These are phyloP conservation scores for Mesocentrotus franciscanus DNA, from an alignment of 53 echinoderm and acorn worm species.

Conservation along the genomic window DNA sequence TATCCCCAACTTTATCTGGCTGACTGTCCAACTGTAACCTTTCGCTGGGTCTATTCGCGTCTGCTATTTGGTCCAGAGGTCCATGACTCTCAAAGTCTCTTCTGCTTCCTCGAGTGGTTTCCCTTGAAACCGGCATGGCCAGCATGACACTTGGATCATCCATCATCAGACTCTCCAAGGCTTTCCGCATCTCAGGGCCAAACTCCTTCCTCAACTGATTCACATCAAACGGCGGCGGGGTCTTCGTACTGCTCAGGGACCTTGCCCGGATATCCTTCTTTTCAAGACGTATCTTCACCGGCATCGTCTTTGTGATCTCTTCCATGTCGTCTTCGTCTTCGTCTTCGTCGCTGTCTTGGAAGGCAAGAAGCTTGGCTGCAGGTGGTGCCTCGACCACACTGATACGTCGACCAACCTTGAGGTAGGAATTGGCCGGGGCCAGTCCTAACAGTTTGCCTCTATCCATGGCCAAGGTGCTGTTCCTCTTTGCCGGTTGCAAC, in stretches of 20 bases:
- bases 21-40: neutral
- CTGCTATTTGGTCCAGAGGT: conserved; percentile 3
- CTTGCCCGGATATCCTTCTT: conserved; percentile 8
- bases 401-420: conserved; percentile 68
- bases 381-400: conserved; percentile 67
- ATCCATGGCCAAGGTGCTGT: conserved; percentile 76
- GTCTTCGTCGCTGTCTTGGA: conserved; percentile 59
- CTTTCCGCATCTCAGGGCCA: conserved; percentile 76
- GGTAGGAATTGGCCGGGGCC: conserved; percentile 69
- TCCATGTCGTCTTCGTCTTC: conserved; percentile 61
- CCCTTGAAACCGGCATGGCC: conserved; percentile 48
- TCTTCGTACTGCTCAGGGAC: neutral
- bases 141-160: conserved; percentile 69
- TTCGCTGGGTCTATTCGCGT: conserved; percentile 26
- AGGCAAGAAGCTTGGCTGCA: conserved; percentile 55
- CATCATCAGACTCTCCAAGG: conserved; percentile 76
- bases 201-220: conserved; percentile 79
- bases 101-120: conserved; percentile 52
- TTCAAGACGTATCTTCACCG: conserved; percentile 55
- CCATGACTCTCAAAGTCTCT: conserved; percentile 8
- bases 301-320: conserved; percentile 61
- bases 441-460: conserved; percentile 74
- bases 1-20: neutral
- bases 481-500: conserved; percentile 73
- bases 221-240: conserved; percentile 78